These are phyloP conservation scores for Entomyzon cyanotis DNA, from an alignment of 2,113 vertebrate species.

Conservation along the genomic window DNA sequence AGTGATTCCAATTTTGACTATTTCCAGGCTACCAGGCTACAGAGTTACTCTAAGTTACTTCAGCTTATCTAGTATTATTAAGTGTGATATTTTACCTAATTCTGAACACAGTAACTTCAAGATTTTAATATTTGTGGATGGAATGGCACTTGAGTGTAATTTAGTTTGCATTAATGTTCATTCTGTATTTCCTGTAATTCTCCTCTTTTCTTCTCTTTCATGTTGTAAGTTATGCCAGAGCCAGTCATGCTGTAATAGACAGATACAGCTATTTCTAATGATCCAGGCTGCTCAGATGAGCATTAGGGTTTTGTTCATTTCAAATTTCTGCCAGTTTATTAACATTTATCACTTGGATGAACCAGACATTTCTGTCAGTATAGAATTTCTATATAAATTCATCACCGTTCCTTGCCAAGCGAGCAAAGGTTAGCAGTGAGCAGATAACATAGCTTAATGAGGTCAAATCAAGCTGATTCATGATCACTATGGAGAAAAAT, in stretches of 20 bases:
- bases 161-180: slow-evolving; percentile 2
- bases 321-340: slow-evolving; percentile 56
- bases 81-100: not conserved
- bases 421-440: slow-evolving; percentile 71
- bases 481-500: slow-evolving; percentile 75
- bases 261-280: not conserved
- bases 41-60: not conserved
- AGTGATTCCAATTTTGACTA: not conserved
- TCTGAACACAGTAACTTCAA: not conserved
- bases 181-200: not conserved
- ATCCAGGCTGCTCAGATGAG: not conserved
- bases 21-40: not conserved
- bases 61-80: not conserved
- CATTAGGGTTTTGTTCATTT: not conserved
- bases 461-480: slow-evolving; percentile 79
- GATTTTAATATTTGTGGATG: not conserved
- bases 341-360: slow-evolving; percentile 52
- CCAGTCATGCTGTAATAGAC: not conserved
- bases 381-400: slow-evolving; percentile 49
- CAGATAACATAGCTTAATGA: slow-evolving; percentile 75
- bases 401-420: slow-evolving; percentile 54
- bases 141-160: not conserved
- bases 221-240: not conserved
- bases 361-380: slow-evolving; percentile 39
- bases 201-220: not conserved